Base-by-base conservation (phyloP, 2,888 invertebrate genomes). In the Lasius platythorax region DNA sequence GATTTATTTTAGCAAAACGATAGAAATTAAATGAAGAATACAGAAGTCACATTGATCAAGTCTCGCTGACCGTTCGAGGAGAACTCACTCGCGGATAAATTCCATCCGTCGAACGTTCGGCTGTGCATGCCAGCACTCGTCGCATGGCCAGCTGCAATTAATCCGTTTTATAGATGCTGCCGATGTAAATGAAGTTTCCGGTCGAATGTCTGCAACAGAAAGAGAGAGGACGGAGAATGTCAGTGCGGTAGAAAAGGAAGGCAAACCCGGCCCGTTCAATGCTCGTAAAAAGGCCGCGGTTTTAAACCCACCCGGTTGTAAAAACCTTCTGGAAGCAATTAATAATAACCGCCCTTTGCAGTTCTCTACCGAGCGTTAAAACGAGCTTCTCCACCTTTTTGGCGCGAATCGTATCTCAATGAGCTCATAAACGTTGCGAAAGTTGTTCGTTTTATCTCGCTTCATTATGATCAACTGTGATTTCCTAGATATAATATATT, bases 131-230 rank as follows among this genome's bases (percentile, higher is more conserved):
- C 74, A 53, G 83, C 68, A 82, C 84, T 85, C 78, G 84, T 85
- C 85, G 84, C 83, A 82, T 85, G 56, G 82, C 81, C 73, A 78
- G 43, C 85, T 82, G 89, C 89, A 88, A 92, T 92, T 92, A 91
- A 92, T 91, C 88, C 91, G 83, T 91, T 91, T 91, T 91, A 91
- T 88, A 89, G 92, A 87, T 81, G 87, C 86, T 85, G 87, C 87
- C 85, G 87, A 91, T 91, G 91, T 88, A 89, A 91, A 91, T 91
- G 88, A 88, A 88, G 88, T 87, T 90, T 87, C 84, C 83, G 76
- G 67, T 66, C 58, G 84, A 87, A 85, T 82, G 81, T 88, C 78
- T 84, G 63, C 67, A 66, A 30, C 56, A 63, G 64, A 84, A 82
- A 67, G 56, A 68, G 56, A 64, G 43, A 56, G 56, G 70, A 61